Conservation (phyloP, 2,113 vertebrate genomes). For the Scartelaos histophorus region DNA sequence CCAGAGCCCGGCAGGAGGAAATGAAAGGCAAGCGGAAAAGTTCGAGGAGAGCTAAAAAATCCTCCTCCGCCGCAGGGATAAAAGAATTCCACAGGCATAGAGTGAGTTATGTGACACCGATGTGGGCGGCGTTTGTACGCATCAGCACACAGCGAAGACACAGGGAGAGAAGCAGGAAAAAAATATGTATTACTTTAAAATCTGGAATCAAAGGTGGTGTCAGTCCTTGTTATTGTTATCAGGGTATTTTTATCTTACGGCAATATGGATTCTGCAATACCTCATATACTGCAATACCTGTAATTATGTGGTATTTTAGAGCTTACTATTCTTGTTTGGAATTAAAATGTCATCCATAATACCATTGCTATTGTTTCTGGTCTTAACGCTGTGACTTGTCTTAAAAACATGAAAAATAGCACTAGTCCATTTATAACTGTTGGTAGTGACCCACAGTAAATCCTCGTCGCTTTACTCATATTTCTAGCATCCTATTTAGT, state of each 20-base stretch:
- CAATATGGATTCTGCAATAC: not conserved
- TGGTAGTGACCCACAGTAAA: no score
- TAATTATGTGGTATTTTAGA: no score
- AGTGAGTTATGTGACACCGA: slow-evolving; percentile 25
- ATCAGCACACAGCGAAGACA: slow-evolving; percentile 30
- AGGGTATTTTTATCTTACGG: not conserved
- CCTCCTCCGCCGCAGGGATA: slow-evolving; percentile 49
- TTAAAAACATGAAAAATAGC: no score
- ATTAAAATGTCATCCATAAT: no score
- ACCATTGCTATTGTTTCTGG: no score
- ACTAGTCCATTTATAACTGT: no score
- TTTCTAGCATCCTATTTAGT: no score
- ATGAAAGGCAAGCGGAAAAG: slow-evolving; percentile 51
- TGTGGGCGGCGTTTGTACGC: slow-evolving; percentile 22
- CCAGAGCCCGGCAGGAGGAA: slow-evolving; percentile 52
- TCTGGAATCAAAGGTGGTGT: not conserved
- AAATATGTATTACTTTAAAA: not conserved
- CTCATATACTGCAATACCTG: not conserved
- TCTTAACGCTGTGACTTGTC: no score
- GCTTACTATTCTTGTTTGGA: no score
- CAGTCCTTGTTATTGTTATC: not conserved
- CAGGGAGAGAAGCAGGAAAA: not conserved
- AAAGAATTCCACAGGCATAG: slow-evolving; percentile 34
- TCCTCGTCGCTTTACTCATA: no score
- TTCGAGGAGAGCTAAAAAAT: slow-evolving; percentile 36